Evolutionary conservation across 2,797 vertebrate genomes (phyloP).

Genomic region (Psittacula echo): DNA sequence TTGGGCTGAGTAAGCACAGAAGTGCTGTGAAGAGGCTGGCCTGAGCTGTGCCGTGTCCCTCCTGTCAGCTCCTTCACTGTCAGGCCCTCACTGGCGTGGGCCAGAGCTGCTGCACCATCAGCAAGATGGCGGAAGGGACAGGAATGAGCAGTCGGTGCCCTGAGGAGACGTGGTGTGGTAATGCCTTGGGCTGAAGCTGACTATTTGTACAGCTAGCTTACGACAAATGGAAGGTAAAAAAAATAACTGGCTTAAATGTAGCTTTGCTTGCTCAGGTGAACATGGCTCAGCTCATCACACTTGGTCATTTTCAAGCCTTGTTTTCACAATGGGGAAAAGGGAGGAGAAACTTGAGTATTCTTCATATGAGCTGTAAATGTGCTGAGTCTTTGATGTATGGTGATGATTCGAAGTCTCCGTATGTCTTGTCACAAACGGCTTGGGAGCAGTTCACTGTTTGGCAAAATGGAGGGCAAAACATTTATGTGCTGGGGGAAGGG

Average conservation of each 20-base stretch:
- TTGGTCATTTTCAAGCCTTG: neutral
- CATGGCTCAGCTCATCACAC: rapidly evolving
- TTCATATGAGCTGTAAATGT: neutral
- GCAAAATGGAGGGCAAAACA: neutral
- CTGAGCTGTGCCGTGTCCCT: rapidly evolving
- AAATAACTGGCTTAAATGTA: neutral
- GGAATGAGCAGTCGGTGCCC: rapidly evolving
- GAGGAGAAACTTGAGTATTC: neutral
- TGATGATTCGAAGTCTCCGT: neutral
- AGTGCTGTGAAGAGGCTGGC: neutral
- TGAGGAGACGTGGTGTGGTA: neutral
- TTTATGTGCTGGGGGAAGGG: neutral
- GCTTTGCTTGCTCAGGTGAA: neutral
- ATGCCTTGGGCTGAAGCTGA: neutral
- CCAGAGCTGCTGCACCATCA: neutral
- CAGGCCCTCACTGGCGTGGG: rapidly evolving
- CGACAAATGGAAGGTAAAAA: neutral
- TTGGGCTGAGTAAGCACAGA: neutral
- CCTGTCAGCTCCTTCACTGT: rapidly evolving
- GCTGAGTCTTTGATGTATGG: neutral
- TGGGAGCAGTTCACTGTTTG: neutral
- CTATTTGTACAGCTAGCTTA: neutral
- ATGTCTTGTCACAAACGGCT: neutral
- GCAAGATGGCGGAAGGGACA: neutral
- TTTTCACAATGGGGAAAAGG: neutral